phyloP scores from a whole-genome alignment of 2,113 vertebrate species.

The Tenebrosternarchus preto region DNA sequence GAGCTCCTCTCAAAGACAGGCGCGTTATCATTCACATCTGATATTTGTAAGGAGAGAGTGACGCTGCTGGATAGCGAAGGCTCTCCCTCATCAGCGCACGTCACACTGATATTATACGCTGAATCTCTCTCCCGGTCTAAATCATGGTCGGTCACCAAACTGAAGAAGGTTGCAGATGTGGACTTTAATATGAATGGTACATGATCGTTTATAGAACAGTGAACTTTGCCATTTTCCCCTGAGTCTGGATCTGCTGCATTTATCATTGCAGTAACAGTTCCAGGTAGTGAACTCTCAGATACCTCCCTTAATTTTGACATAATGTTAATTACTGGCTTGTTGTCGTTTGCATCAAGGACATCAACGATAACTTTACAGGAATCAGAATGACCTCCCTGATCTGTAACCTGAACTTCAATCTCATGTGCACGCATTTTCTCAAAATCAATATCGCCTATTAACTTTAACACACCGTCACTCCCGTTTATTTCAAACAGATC shows the following conservation, averaged over 20 bases:
- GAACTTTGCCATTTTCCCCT: constrained; percentile 53
- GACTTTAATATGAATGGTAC: constrained; percentile 49
- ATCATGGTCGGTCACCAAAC: constrained; percentile 50
- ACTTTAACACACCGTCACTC: constrained; percentile 60
- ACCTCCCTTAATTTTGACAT: constrained; percentile 50
- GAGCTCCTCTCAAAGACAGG: constrained; percentile 66
- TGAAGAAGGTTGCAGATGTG: constrained; percentile 59
- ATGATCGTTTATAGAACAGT: constrained; percentile 36
- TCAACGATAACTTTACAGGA: constrained; percentile 67
- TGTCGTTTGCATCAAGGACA: constrained; percentile 71
- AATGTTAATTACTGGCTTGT: constrained; percentile 65
- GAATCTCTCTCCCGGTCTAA: constrained; percentile 56
- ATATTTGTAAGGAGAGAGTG: constrained; percentile 64
- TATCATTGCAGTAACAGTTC: constrained; percentile 51
- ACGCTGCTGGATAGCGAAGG: constrained; percentile 67
- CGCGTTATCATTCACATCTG: constrained; percentile 71
- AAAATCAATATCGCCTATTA: constrained; percentile 64
- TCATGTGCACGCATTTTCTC: constrained; percentile 61
- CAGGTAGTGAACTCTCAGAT: constrained; percentile 40
- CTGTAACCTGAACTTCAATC: constrained; percentile 68
- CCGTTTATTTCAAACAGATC: constrained; percentile 63
- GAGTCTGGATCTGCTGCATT: constrained; percentile 56
- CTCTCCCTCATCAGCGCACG: constrained; percentile 50
- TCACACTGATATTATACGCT: constrained; percentile 57
- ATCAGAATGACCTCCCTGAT: constrained; percentile 54